Evolutionary conservation across 2,888 invertebrate genomes (phyloP).

Genomic region (Patella ulyssiponensis): DNA sequence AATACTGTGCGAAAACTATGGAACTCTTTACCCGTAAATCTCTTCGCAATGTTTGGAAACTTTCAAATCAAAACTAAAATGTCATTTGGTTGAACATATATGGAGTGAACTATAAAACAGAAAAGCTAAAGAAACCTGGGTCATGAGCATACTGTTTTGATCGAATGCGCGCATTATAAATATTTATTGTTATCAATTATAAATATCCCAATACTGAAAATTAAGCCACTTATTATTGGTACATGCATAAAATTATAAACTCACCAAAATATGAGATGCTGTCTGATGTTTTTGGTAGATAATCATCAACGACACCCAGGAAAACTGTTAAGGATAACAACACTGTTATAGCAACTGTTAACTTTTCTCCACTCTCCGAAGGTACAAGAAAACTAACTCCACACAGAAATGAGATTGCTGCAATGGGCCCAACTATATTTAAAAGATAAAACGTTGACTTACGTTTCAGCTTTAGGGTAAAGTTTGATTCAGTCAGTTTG

Average conservation of each 20-base stretch:
- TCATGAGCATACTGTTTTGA: no score
- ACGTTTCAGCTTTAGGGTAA: background rate
- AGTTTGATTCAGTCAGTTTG: background rate
- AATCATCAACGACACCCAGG: conserved; percentile 9
- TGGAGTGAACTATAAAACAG: no score
- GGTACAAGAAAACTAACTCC: conserved; percentile 20
- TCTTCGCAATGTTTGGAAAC: no score
- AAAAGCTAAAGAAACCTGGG: no score
- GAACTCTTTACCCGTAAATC: no score
- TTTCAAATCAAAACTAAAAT: no score
- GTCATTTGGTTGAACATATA: no score
- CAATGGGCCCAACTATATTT: background rate
- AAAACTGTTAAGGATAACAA: conserved; percentile 18
- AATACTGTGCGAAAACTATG: no score
- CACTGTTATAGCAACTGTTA: conserved; percentile 17
- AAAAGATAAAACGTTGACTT: background rate
- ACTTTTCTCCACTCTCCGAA: conserved; percentile 23
- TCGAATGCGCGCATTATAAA: no score
- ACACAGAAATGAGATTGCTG: conserved; percentile 12
- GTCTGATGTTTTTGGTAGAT: conserved; percentile 19
- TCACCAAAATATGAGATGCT: conserved; percentile 18
- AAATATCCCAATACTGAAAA: no score
- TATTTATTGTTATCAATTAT: no score
- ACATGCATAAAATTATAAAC: background rate
- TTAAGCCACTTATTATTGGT: background rate